phyloP scores from a whole-genome alignment of 2,113 vertebrate genomes.

The Leucoraja erinaceus region DNA sequence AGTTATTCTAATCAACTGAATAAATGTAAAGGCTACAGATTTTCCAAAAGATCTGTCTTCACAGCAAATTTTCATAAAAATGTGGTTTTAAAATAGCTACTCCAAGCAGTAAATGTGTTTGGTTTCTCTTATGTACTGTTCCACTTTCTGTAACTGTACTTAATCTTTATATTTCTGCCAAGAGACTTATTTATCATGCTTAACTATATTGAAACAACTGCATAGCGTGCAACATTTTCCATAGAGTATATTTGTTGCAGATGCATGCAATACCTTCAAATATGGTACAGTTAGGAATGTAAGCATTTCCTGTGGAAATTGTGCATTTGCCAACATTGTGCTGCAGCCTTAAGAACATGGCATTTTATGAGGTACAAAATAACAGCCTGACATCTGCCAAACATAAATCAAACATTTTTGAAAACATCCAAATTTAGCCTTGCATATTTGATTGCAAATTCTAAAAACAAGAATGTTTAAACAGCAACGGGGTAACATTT shows the following conservation, averaged over 20 bases:
- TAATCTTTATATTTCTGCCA: slow-evolving; percentile 29
- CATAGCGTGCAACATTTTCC: slow-evolving; percentile 35
- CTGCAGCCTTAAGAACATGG: slow-evolving; percentile 47
- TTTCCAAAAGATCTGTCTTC: not conserved
- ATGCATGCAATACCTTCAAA: slow-evolving; percentile 38
- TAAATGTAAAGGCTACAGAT: not conserved
- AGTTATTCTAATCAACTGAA: not conserved
- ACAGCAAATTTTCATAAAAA: slow-evolving; percentile 14
- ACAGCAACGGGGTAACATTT: not conserved
- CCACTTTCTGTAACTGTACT: slow-evolving; percentile 28
- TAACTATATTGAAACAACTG: slow-evolving; percentile 22
- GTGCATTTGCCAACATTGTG: slow-evolving; percentile 50
- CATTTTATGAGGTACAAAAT: slow-evolving; percentile 47
- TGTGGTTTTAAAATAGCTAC: slow-evolving; percentile 22
- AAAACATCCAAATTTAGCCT: slow-evolving; percentile 3
- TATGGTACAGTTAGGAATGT: slow-evolving; percentile 51
- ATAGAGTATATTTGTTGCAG: slow-evolving; percentile 36
- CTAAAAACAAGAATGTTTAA: not conserved
- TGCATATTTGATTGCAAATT: slow-evolving; percentile 3
- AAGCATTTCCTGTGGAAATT: slow-evolving; percentile 62
- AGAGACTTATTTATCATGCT: slow-evolving; percentile 20
- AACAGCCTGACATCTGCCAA: slow-evolving; percentile 5
- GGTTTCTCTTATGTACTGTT: slow-evolving; percentile 7
- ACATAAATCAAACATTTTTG: slow-evolving; percentile 1
- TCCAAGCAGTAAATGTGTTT: not conserved